A percentile compares a stretch with the other conserved stretches of the same genome.
Conservation (phyloP, 2,888 invertebrate species). For the Strigamia crassipes region DNA sequence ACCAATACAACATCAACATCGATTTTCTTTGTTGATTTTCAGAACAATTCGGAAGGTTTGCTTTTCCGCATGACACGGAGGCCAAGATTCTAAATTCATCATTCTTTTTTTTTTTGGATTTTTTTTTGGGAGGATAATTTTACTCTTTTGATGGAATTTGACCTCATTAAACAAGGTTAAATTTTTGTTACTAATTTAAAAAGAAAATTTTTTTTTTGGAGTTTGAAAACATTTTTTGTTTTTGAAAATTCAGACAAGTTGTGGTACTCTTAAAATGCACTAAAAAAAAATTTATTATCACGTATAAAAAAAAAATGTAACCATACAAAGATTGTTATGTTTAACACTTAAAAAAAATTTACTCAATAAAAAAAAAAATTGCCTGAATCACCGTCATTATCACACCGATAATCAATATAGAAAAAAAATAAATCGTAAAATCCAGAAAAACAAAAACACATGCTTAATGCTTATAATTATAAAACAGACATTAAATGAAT, state of each 20-base stretch:
- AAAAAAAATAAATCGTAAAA: conserved; percentile 13
- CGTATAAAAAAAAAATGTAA: neutral
- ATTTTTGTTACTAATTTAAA: neutral
- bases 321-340: neutral
- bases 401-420: neutral
- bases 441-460: conserved; percentile 2
- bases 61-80: neutral
- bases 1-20: neutral
- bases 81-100: conserved; percentile 7
- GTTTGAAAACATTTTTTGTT: neutral
- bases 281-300: conserved; percentile 34
- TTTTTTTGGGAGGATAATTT: neutral
- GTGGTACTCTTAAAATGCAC: neutral
- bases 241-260: conserved; percentile 31
- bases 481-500: neutral
- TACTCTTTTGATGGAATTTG: neutral
- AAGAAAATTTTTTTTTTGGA: neutral
- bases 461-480: conserved; percentile 29
- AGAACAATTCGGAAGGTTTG: neutral
- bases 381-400: conserved; percentile 8
- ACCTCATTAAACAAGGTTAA: conserved; percentile 1
- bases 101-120: neutral
- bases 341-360: conserved; percentile 22
- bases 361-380: neutral
- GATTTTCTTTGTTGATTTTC: neutral